Evolutionary conservation across 1,140 invertebrate species (phyloP).

Genomic region (Drosophila neocordata): DNA sequence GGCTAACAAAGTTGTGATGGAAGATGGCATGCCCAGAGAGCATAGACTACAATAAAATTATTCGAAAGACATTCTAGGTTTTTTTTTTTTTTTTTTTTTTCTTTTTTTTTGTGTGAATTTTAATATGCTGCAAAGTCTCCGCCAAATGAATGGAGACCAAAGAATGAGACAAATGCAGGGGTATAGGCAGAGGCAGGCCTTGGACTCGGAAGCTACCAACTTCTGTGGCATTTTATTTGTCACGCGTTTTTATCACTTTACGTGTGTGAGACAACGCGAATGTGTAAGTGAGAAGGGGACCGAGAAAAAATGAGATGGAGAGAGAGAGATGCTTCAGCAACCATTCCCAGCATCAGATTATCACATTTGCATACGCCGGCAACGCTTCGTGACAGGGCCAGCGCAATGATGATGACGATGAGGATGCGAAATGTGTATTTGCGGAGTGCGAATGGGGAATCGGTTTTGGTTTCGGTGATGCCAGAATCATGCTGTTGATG

Average conservation of each 20-base stretch:
- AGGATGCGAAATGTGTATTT: conserved; percentile 47
- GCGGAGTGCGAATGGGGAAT: conserved; percentile 36
- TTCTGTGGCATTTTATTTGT: conserved; percentile 75
- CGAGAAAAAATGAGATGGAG: conserved; percentile 17
- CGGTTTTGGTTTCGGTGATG: conserved; percentile 12
- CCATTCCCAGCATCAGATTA: conserved; percentile 67
- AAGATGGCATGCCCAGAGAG: conserved; percentile 38
- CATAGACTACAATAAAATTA: conserved; percentile 75
- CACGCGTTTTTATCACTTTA: conserved; percentile 80
- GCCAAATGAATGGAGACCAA: conserved; percentile 31
- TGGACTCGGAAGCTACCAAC: background rate
- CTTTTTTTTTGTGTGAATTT: conserved; percentile 50
- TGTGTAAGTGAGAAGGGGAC: background rate
- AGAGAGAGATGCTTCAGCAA: conserved; percentile 22
- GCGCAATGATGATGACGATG: conserved; percentile 34
- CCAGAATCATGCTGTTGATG: conserved; percentile 4
- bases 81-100: conserved; percentile 37
- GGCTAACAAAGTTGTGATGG: conserved; percentile 68
- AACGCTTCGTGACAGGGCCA: conserved; percentile 53
- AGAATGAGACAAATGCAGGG: background rate
- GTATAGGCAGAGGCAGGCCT: background rate
- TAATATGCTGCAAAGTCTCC: conserved; percentile 61
- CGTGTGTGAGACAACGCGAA: conserved; percentile 30
- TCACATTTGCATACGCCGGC: conserved; percentile 77
- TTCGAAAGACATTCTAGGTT: conserved; percentile 51